phyloP scores from a whole-genome alignment of 2,797 vertebrate species.

The Periparus ater region DNA sequence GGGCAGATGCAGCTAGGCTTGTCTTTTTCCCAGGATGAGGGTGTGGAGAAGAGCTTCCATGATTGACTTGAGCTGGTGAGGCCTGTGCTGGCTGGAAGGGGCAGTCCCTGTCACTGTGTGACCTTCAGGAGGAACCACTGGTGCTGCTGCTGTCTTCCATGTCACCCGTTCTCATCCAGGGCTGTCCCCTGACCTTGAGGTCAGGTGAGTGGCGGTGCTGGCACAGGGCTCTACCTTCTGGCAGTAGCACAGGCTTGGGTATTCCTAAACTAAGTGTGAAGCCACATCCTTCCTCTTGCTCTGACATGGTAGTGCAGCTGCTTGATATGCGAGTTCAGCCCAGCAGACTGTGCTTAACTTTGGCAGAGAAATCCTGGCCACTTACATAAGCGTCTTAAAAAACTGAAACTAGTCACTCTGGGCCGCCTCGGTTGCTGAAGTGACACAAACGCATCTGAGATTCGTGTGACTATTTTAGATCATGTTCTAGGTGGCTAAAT shows the following conservation, averaged over 20 bases:
- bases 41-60: not conserved
- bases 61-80: not conserved
- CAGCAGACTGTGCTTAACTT: not conserved
- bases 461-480: not conserved
- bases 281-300: conserved; percentile 40
- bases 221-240: not conserved
- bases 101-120: not conserved
- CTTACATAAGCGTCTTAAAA: not conserved
- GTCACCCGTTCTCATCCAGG: not conserved
- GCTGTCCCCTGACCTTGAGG: not conserved
- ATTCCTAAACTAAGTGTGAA: conserved; percentile 43
- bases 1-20: not conserved
- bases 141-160: not conserved
- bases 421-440: not conserved
- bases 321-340: not conserved
- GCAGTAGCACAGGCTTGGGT: not conserved
- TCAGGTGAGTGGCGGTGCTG: not conserved
- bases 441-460: not conserved
- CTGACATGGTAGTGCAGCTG: conserved; percentile 2
- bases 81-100: not conserved
- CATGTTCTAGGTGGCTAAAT: not conserved
- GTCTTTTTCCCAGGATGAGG: not conserved
- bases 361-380: not conserved
- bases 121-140: not conserved
- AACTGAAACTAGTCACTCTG: not conserved